phyloP scores from a whole-genome alignment of 2,888 invertebrate species.

The Lomographa bimaculata region DNA sequence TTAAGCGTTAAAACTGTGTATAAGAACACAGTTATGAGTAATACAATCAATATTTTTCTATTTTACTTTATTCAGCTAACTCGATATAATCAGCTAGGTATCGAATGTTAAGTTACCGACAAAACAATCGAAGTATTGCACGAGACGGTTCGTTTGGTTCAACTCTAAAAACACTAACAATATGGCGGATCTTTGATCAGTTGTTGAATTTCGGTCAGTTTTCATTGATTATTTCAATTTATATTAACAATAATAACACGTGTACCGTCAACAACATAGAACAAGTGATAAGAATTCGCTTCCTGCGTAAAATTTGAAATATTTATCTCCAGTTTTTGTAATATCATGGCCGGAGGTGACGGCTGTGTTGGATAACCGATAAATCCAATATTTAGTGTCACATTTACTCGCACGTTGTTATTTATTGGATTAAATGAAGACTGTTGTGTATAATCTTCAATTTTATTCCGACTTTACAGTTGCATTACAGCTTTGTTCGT shows the following conservation, averaged over 20 bases:
- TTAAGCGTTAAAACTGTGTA: too few relatives aligned
- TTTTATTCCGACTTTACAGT: slow-evolving; percentile 19
- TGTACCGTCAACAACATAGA: slow-evolving; percentile 16
- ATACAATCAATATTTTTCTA: too few relatives aligned
- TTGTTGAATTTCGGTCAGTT: slow-evolving; percentile 21
- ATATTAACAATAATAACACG: slow-evolving; percentile 22
- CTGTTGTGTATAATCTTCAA: slow-evolving; percentile 19
- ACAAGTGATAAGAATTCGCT: slow-evolving; percentile 10
- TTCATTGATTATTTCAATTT: slow-evolving; percentile 32
- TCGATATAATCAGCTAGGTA: too few relatives aligned
- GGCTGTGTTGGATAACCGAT: slow-evolving; percentile 47
- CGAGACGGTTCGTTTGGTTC: too few relatives aligned
- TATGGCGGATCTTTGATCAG: slow-evolving; percentile 63
- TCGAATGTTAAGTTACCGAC: too few relatives aligned
- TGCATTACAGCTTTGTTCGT: slow-evolving; percentile 7
- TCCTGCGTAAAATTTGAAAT: too few relatives aligned
- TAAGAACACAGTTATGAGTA: too few relatives aligned
- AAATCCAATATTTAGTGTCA: slow-evolving; percentile 49
- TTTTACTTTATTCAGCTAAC: too few relatives aligned
- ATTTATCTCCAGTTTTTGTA: too few relatives aligned
- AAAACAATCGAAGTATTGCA: too few relatives aligned
- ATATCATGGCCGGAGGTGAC: slow-evolving; percentile 35
- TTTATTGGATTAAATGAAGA: slow-evolving; percentile 53
- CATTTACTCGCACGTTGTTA: slow-evolving; percentile 49
- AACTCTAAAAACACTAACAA: too few relatives aligned